Conservation (phyloP, 2,888 invertebrate species). For the Blera fallax region DNA sequence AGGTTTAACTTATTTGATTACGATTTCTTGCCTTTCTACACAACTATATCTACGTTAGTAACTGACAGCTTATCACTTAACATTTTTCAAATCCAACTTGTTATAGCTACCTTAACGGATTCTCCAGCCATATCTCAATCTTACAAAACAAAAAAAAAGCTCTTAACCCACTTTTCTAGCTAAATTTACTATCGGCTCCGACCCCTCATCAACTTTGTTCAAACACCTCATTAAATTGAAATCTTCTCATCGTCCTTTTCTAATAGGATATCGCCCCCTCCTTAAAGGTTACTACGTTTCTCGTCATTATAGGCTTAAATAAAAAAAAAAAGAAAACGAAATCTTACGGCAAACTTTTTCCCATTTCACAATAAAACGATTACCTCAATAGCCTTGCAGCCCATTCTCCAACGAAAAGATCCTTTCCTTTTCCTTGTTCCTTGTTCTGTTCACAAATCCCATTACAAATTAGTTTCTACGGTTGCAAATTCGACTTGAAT, state of each 20-base stretch:
- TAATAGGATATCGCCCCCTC: constrained; percentile 14
- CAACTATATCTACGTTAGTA: no score
- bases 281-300: not conserved
- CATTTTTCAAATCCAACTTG: no score
- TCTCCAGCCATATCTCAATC: not conserved
- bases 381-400: constrained; percentile 10
- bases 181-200: not conserved
- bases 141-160: not conserved
- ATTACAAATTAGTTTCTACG: constrained; percentile 36
- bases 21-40: no score
- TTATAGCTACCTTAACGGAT: no score
- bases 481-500: constrained; percentile 12
- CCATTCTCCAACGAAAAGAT: not conserved
- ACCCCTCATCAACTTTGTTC: not conserved
- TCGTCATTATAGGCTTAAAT: not conserved
- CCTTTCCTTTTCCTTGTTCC: not conserved
- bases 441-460: constrained; percentile 11
- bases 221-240: constrained; percentile 28
- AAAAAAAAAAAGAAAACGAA: not conserved
- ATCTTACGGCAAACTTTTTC: constrained; percentile 3
- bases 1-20: no score
- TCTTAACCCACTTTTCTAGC: not conserved
- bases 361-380: constrained; percentile 34
- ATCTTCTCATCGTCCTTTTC: constrained; percentile 18
- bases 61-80: no score